Evolutionary conservation across 2,888 invertebrate genomes (phyloP).

Genomic region (Glyphotaelius pellucidus): DNA sequence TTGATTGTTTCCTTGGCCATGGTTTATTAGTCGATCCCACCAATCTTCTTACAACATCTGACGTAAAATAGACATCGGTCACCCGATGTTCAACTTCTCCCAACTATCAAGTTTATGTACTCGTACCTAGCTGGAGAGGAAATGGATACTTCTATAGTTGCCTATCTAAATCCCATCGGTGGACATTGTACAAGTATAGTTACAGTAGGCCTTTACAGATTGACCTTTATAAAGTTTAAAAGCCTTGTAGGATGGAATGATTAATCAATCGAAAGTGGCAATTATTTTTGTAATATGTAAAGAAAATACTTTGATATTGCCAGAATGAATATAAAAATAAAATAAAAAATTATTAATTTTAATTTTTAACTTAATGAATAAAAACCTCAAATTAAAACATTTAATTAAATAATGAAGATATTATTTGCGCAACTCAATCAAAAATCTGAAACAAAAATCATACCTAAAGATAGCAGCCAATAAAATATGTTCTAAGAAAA

Average conservation of each 20-base stretch:
- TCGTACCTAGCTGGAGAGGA: not conserved
- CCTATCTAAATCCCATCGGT: not conserved
- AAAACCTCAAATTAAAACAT: too few species aligned
- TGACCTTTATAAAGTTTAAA: not conserved
- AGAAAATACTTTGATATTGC: too few species aligned
- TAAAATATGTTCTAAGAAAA: too few species aligned
- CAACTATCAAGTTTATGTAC: not conserved
- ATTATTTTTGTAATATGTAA: not conserved
- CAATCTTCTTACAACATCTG: constrained; percentile 2
- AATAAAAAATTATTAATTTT: too few species aligned
- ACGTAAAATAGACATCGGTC: not conserved
- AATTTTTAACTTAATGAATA: too few species aligned
- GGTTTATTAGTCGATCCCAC: not conserved
- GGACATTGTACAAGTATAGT: not conserved
- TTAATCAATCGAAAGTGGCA: not conserved
- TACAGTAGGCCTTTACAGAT: not conserved
- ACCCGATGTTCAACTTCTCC: not conserved
- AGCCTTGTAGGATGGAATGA: not conserved
- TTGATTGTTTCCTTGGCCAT: not conserved
- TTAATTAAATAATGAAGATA: too few species aligned
- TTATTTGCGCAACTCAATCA: too few species aligned
- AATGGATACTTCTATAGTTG: not conserved
- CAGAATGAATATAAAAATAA: too few species aligned
- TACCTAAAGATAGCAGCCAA: too few species aligned
- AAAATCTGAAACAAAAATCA: too few species aligned